Evolutionary conservation across 2,797 vertebrate genomes (phyloP), one percentile per base, ranked within the genome.

Genomic region (Salarias fasciatus): DNA sequence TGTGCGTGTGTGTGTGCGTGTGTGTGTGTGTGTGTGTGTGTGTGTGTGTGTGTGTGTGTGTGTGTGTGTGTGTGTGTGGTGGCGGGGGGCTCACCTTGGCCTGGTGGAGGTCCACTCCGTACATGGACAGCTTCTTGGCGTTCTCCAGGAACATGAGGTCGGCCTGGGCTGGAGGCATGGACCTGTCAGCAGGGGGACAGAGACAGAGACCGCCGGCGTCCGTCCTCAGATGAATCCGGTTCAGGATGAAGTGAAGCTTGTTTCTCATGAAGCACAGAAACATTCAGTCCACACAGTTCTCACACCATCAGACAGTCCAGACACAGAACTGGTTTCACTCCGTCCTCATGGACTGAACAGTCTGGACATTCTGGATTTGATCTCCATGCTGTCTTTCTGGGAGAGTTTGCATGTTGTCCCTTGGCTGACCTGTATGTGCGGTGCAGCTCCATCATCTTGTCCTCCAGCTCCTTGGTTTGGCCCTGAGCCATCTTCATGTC

Each of bases 91-190:
- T 85, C 86, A 97, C 97, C 95, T 99, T 99, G 71, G 96, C 97
- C 78, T 95, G 95, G 84, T 99, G 97, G 76, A 99, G 94, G 79
- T 99, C 97, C 12, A 99, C 95, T 43, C 97, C 97, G 30, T 99
- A 99, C 97, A 99, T 99, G 0, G 97, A 96, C 3, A 99, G 92
- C 70, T 99, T 99, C 89, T 99, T 99, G 75, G 97, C 97, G 68
- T 99, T 99, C 85, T 99, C 97, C 78, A 99, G 93, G 79, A 99
- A 99, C 92, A 97, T 96, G 87, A 96, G 82, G 80, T 99, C 97
- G 67, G 97, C 96, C 79, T 98, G 97, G 43, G 97, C 97, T 48
- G 97, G 97, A 86, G 92, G 97, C 96, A 98, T 97, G 11, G 95
- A 93, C 75, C 97, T 98, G 86, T 29, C 37, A 64, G 36, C 52